Evolutionary conservation across 1,140 invertebrate genomes (phyloP).

Genomic region (Triops cancriformis): DNA sequence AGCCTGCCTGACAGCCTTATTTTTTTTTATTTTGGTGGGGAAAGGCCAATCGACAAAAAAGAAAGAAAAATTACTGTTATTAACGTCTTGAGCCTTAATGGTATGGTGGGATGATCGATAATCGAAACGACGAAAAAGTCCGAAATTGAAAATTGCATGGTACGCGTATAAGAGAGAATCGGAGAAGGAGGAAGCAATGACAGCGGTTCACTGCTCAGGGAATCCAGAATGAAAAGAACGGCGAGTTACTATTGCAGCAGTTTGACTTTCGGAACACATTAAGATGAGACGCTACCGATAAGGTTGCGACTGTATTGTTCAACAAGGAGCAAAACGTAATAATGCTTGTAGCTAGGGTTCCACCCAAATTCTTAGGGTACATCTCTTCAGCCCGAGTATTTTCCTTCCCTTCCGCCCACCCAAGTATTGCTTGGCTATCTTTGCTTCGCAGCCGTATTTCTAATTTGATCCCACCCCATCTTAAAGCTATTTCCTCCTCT

Average conservation of each 20-base stretch:
- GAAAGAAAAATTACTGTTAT: too few species aligned
- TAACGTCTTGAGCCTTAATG: too few species aligned
- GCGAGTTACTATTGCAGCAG: not conserved
- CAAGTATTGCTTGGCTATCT: not conserved
- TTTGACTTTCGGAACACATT: not conserved
- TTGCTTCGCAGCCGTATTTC: not conserved
- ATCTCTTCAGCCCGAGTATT: not conserved
- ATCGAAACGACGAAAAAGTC: too few species aligned
- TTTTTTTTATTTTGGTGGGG: too few species aligned
- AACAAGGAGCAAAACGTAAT: not conserved
- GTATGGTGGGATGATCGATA: too few species aligned
- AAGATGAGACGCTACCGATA: not conserved
- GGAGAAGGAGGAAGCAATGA: too few species aligned
- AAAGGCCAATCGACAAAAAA: too few species aligned
- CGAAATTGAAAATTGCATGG: too few species aligned
- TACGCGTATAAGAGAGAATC: too few species aligned
- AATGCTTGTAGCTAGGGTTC: not conserved
- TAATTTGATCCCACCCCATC: not conserved
- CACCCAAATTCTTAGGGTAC: not conserved
- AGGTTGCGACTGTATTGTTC: not conserved
- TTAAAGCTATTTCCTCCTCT: too few species aligned
- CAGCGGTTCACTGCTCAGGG: too few species aligned
- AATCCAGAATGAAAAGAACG: not conserved
- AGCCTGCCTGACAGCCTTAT: constrained; percentile 64
- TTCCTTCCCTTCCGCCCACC: not conserved